Evolutionary conservation across 2,113 vertebrate genomes (phyloP).

Genomic region (Bufo bufo): DNA sequence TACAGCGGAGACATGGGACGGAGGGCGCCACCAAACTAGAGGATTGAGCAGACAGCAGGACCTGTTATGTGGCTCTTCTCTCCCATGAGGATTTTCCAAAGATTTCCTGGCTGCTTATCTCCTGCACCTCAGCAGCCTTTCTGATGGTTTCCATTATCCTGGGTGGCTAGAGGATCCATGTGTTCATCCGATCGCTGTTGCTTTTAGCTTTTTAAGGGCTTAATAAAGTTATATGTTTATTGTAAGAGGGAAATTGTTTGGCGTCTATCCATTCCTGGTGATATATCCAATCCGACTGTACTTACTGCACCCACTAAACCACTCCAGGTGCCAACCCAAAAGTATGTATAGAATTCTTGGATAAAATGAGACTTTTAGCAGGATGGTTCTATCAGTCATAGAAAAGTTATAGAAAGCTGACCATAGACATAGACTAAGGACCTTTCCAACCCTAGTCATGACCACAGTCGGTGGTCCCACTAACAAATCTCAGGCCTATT

Average conservation of each 20-base stretch:
- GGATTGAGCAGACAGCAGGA: not conserved
- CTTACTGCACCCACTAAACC: not conserved
- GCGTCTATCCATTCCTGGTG: not conserved
- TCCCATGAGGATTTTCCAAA: not conserved
- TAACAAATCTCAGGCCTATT: too few species aligned
- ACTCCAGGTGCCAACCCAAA: not conserved
- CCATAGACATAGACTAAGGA: too few species aligned
- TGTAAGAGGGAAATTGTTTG: not conserved
- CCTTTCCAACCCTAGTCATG: too few species aligned
- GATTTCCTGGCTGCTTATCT: not conserved
- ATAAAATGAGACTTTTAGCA: too few species aligned
- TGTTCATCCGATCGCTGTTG: not conserved
- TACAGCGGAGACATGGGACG: not conserved
- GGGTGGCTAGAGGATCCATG: not conserved
- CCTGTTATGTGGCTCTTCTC: not conserved
- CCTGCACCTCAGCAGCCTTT: not conserved
- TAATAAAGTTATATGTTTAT: constrained; percentile 39
- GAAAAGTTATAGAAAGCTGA: too few species aligned
- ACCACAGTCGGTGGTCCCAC: too few species aligned
- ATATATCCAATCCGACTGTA: not conserved
- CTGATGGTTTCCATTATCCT: not conserved
- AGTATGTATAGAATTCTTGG: too few species aligned
- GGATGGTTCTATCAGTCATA: too few species aligned
- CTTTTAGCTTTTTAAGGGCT: not conserved
- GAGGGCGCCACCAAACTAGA: not conserved